A percentile compares a stretch with the other conserved stretches of the same genome.
Evolutionary conservation across 2,113 vertebrate genomes (phyloP).

Genomic region (Danio rerio): GRCz12tu NC_133178.1:35158501-35159000

Average conservation of each 20-base stretch:
- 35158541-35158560: neutral
- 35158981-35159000: neutral
- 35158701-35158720: slow-evolving; percentile 91
- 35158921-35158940: slow-evolving; percentile 97
- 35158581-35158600: neutral
- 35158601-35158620: neutral
- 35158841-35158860: slow-evolving; percentile 90
- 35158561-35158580: no score
- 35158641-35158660: slow-evolving; percentile 63
- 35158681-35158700: slow-evolving; percentile 78
- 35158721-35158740: slow-evolving; percentile 77
- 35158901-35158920: slow-evolving; percentile 92
- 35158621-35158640: slow-evolving; percentile 81
- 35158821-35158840: slow-evolving; percentile 78
- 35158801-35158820: neutral
- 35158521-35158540: no score
- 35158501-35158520: no score
- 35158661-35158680: slow-evolving; percentile 74
- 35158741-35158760: slow-evolving; percentile 84
- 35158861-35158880: slow-evolving; percentile 91
- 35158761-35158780: neutral
- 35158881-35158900: slow-evolving; percentile 94
- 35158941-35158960: slow-evolving; percentile 83
- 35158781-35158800: neutral
- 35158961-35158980: slow-evolving; percentile 29